Percentiles rank a stretch among this genome's conserved stretches.
phyloP scores from a whole-genome alignment of 2,113 vertebrate genomes.

The Xenopus borealis region DNA sequence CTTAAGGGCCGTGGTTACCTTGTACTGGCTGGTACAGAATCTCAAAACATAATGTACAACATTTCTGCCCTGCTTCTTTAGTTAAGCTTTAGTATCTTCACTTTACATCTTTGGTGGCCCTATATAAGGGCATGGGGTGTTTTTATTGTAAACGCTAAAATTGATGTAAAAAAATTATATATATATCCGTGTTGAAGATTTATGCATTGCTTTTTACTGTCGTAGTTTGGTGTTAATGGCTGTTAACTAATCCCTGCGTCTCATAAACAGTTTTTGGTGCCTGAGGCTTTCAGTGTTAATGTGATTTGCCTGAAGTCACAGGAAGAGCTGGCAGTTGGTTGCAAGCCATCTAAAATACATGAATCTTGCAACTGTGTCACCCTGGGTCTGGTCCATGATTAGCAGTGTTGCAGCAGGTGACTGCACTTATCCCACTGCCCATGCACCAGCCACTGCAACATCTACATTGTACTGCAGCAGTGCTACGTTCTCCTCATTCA shows the following conservation, averaged over 20 bases:
- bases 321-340: background rate
- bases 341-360: background rate
- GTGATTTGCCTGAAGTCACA: constrained; percentile 3
- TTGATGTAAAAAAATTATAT: no score
- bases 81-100: no score
- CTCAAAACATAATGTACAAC: no score
- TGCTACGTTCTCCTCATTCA: background rate
- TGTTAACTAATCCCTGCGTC: background rate
- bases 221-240: background rate
- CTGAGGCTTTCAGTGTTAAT: constrained; percentile 15
- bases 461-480: background rate
- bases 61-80: no score
- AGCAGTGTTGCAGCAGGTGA: background rate
- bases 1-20: no score
- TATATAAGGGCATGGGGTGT: no score
- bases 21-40: no score
- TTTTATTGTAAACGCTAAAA: no score
- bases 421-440: background rate
- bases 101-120: no score
- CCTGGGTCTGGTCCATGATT: background rate
- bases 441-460: background rate
- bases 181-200: no score
- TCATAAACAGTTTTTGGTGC: background rate
- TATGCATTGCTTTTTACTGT: no score
- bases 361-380: background rate